Conservation (phyloP, 2,888 invertebrate species). For the Bhutanitis thaidina region DNA sequence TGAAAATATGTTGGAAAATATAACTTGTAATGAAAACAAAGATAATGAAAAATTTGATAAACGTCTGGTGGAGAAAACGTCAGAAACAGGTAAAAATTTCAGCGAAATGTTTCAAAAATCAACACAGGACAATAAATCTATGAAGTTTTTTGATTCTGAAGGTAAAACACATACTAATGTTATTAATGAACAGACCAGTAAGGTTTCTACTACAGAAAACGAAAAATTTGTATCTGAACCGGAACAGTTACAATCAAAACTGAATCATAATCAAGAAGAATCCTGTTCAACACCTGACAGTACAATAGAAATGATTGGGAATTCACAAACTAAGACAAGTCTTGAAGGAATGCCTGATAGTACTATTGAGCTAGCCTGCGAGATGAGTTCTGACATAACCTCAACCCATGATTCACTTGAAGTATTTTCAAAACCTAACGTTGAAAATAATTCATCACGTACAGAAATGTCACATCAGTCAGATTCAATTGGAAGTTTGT, state of each 20-base stretch:
- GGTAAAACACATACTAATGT: background rate
- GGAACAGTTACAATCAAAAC: constrained; percentile 20
- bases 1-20: constrained; percentile 48
- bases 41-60: background rate
- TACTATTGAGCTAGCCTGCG: constrained; percentile 47
- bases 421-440: constrained; percentile 26
- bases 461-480: constrained; percentile 33
- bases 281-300: constrained; percentile 54
- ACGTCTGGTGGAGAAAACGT: constrained; percentile 20
- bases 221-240: constrained; percentile 20
- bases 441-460: constrained; percentile 27
- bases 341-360: constrained; percentile 43
- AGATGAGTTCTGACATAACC: constrained; percentile 45
- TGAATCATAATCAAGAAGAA: constrained; percentile 25
- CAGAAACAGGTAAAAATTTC: background rate
- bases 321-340: constrained; percentile 17
- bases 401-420: constrained; percentile 43
- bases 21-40: constrained; percentile 31
- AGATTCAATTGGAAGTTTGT: constrained; percentile 51
- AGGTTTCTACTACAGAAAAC: constrained; percentile 37
- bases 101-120: too few relatives aligned
- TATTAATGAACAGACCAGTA: background rate
- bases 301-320: constrained; percentile 45
- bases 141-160: background rate
- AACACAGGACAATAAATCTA: too few relatives aligned